Percentiles rank a stretch among this genome's conserved stretches.
Conservation (phyloP, 2,113 vertebrate species). For the Poeciliopsis occidentalis region DNA sequence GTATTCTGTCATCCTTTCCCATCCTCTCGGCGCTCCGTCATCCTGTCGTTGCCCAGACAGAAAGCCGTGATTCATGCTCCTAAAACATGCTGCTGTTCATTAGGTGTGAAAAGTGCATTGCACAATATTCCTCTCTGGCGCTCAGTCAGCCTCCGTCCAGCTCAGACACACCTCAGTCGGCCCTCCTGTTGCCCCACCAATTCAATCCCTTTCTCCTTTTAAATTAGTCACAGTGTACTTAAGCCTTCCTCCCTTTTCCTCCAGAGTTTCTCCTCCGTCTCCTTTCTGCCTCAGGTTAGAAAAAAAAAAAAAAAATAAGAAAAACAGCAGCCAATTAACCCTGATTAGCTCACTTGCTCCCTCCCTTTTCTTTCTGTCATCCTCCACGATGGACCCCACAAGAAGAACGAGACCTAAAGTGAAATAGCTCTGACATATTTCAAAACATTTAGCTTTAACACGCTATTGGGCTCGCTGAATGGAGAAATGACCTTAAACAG, state of each 20-base stretch:
- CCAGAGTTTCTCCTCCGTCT: slow-evolving; percentile 50
- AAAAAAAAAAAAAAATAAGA: slow-evolving; percentile 62
- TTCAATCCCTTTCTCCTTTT: slow-evolving; percentile 18
- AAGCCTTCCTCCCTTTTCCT: slow-evolving; percentile 25
- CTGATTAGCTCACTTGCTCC: slow-evolving; percentile 72
- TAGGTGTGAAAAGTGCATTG: slow-evolving; percentile 76
- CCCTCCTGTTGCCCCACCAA: slow-evolving; percentile 31
- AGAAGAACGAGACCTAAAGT: slow-evolving; percentile 34
- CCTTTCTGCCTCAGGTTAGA: slow-evolving; percentile 70
- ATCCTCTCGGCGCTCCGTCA: slow-evolving; percentile 19
- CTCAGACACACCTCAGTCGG: slow-evolving; percentile 46
- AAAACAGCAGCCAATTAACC: slow-evolving; percentile 80
- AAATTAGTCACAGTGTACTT: slow-evolving; percentile 28
- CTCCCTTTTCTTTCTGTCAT: slow-evolving; percentile 52
- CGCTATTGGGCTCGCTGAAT: slow-evolving; percentile 16
- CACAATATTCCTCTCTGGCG: slow-evolving; percentile 45
- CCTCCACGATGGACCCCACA: slow-evolving; percentile 36
- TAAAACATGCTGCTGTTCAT: slow-evolving; percentile 77
- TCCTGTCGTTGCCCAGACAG: slow-evolving; percentile 57
- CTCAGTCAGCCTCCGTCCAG: slow-evolving; percentile 35
- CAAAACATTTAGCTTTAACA: slow-evolving; percentile 46
- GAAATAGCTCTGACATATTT: slow-evolving; percentile 32
- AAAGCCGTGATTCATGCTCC: slow-evolving; percentile 67
- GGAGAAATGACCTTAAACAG: slow-evolving; percentile 41
- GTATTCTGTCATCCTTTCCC: slow-evolving; percentile 22